phyloP scores from a whole-genome alignment of 1,140 invertebrate genomes.

The Mercenaria mercenaria region DNA sequence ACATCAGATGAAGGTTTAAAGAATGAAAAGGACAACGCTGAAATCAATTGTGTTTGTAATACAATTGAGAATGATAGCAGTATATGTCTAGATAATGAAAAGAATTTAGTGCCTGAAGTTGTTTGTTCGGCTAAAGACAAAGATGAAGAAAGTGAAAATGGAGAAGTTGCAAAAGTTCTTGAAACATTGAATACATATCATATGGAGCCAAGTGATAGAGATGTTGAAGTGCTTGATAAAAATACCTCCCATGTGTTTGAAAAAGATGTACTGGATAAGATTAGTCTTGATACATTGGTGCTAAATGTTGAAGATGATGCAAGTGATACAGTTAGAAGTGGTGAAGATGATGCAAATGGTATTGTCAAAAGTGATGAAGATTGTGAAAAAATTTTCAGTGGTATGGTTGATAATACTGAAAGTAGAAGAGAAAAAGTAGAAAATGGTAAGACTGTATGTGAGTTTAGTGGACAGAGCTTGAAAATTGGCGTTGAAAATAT shows the following conservation, averaged over 20 bases:
- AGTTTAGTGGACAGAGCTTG: too few species aligned
- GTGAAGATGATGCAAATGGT: not conserved
- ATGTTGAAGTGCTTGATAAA: not conserved
- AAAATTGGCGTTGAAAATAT: not conserved
- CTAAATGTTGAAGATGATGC: not conserved
- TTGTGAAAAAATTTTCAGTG: not conserved
- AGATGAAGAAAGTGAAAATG: not conserved
- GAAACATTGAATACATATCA: not conserved
- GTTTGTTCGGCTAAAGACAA: too few species aligned
- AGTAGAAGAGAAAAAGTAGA: too few species aligned
- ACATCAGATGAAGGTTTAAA: too few species aligned
- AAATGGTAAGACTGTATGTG: too few species aligned
- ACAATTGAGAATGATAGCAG: too few species aligned
- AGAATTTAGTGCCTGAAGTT: not conserved
- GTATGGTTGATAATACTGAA: too few species aligned
- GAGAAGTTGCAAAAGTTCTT: not conserved
- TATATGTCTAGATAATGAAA: too few species aligned
- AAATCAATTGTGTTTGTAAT: too few species aligned
- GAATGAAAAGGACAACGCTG: too few species aligned
- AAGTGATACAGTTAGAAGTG: not conserved
- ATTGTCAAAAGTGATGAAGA: not conserved
- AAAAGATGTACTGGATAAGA: not conserved
- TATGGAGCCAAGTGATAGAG: not conserved
- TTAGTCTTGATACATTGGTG: not conserved
- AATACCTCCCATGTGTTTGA: not conserved